Percentiles rank a stretch among this genome's conserved stretches.
These are phyloP conservation scores for Gallinago undulata DNA, from an alignment of 2,113 vertebrate species.

Conservation along the genomic window DNA sequence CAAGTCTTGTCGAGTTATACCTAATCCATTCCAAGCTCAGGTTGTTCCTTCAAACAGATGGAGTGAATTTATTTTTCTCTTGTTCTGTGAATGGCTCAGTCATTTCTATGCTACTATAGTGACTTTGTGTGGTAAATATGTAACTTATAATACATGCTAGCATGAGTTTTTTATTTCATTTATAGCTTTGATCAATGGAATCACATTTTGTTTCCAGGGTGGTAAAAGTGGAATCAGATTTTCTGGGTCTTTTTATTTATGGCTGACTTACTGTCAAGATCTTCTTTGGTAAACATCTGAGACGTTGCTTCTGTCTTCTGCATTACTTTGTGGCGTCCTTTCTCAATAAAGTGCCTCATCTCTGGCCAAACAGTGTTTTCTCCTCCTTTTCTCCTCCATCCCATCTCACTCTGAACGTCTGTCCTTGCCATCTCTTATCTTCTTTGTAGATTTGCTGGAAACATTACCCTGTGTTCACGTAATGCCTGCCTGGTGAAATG, in stretches of 20 bases:
- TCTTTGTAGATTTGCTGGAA: background rate
- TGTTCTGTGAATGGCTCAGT: background rate
- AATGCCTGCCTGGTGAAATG: background rate
- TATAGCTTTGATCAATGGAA: background rate
- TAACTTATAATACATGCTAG: background rate
- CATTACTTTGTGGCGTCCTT: background rate
- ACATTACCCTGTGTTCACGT: background rate
- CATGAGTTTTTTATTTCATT: background rate
- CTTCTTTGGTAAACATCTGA: background rate
- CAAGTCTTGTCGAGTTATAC: background rate
- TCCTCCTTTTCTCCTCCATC: background rate
- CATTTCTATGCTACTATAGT: background rate
- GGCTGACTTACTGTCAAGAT: background rate
- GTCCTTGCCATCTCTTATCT: background rate
- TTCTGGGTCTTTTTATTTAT: background rate
- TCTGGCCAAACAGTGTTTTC: background rate
- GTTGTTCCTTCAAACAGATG: background rate
- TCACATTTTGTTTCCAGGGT: background rate
- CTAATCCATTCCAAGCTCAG: background rate
- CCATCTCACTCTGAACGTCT: background rate
- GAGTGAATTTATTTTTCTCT: slow-evolving; percentile 13
- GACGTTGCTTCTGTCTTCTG: background rate
- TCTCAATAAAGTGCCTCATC: background rate
- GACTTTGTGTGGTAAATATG: background rate
- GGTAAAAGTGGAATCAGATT: background rate